Base-by-base conservation (phyloP, 2,113 vertebrate genomes). In the Ranitomeya imitator region DNA sequence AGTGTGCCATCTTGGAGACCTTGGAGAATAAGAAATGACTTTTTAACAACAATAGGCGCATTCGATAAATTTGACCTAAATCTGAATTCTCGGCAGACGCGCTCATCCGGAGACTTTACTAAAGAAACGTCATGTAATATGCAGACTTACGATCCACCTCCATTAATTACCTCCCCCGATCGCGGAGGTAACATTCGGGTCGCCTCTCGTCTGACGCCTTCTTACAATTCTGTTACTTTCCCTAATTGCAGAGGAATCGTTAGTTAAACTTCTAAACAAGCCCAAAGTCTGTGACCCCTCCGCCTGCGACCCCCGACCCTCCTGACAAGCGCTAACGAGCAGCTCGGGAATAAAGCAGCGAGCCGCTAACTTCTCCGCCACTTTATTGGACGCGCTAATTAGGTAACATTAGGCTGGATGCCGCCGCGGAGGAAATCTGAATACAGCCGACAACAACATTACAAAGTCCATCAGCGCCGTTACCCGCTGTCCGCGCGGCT, bases 361-460 rank as follows among this genome's bases (percentile, higher is more conserved):
- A 10, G 52, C 14, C 61, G 52, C 16, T 18, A 85, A 74, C 67
- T 74, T 71, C 14, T 74, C 37, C 67, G 23, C n/a, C 23, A 73
- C 14, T 57, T 73, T 69, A 84, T 69, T 69, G 63, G 65, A 52
- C 6, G 18, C 60, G 21, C 55, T 71, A 69, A 84, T 84, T 71
- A 55, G 57, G 45, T 52, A 18, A 71, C 65, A 84, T 55, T 84
- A 85, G 73, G n/a, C 21, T 26, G 2, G 45, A 23, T 15, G 60
- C 21, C 63, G 45, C 19, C 37, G 11, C 59, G 45, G 61, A 83
- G 61, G n/a, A 57, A 85, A 73, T n/a, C 2, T 19, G 52, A 74
- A 74, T 12, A 11, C n/a, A 12, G 67, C n/a, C 1, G 14, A 31
- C n/a, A 10, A n/a, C 19, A 54, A 37, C 67, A 37, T 73, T 57